phyloP scores from a whole-genome alignment of 2,888 invertebrate genomes.

The Phalangium opilio region DNA sequence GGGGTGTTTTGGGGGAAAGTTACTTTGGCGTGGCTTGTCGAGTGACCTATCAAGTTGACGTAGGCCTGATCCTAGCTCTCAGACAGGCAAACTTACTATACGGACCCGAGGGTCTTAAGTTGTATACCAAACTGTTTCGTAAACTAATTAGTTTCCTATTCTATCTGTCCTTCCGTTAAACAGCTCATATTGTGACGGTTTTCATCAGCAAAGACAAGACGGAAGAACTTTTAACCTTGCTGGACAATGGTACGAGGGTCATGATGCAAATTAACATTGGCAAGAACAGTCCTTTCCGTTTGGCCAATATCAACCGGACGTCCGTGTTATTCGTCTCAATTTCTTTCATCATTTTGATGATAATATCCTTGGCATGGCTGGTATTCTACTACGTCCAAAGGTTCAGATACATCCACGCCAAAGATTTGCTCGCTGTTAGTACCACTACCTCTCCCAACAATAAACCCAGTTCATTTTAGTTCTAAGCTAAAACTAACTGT shows the following conservation, averaged over 20 bases:
- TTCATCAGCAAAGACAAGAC: constrained; percentile 67
- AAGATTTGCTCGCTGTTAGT: constrained; percentile 73
- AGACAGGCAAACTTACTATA: no score
- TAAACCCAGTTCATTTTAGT: neutral
- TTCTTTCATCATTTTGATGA: constrained; percentile 87
- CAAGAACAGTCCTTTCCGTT: constrained; percentile 40
- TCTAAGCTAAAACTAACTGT: neutral
- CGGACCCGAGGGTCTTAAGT: no score
- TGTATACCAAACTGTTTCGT: no score
- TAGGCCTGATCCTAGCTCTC: no score
- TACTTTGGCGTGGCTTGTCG: no score
- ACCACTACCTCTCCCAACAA: neutral
- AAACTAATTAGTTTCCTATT: no score
- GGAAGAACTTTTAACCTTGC: constrained; percentile 49
- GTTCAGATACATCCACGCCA: constrained; percentile 84
- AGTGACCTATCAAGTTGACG: no score
- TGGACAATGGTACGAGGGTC: constrained; percentile 50
- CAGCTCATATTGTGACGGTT: constrained; percentile 64
- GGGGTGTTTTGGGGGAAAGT: no score
- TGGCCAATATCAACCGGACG: constrained; percentile 59
- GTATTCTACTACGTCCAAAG: constrained; percentile 92
- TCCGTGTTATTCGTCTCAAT: constrained; percentile 89
- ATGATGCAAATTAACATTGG: constrained; percentile 53
- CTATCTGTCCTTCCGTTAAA: no score
- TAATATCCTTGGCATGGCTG: constrained; percentile 85